Evolutionary conservation across 2,113 vertebrate genomes (phyloP), one percentile per base, ranked within the genome.

Genomic region (Piprites chloris): DNA sequence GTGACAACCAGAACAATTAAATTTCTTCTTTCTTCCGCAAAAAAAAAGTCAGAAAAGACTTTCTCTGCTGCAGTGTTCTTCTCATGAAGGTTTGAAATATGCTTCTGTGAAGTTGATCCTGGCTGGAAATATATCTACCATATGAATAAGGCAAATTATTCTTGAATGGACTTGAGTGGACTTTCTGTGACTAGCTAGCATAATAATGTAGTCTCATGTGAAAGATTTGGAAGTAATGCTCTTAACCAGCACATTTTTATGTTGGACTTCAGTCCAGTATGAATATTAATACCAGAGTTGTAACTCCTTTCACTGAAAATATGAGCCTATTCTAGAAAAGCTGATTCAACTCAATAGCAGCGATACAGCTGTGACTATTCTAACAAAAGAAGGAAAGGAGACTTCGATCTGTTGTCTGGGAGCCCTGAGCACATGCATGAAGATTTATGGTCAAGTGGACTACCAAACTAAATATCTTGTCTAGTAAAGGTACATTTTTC

Each of bases 391-490:
- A 95, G 94, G 77, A 91, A 95, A 89, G 69, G 77, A 93, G 62
- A 91, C 95, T 97, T 97, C 95, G 96, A 22, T 95, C 85, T 96
- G 85, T 96, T 96, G 44, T 97, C 88, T 96, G 82, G 74, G 74
- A 96, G 67, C 58, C 11, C 59, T 82, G 69, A 89, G 67, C 68
- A 94, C 83, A 83, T 50, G 96, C 67, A 81, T 5, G 3, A 89
- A 97, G 94, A 98, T 97, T 97, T 97, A 97, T 93, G 92, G 83
- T 80, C 72, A 73, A 90, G 78, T 55, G 58, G 71, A 82, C 73
- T 87, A 87, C 85, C 93, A 95, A 97, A 96, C 95, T 95, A 96
- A 97, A 97, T 85, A 87, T 49, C 71, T 97, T 97, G 96, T 74
- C 77, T 53, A 85, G 66, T 76, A 97, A 82, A 89, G 75, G 63